Evolutionary conservation across 2,113 vertebrate species (phyloP), one percentile per base, ranked within the genome.

Genomic region (Pangasianodon gigas): DNA sequence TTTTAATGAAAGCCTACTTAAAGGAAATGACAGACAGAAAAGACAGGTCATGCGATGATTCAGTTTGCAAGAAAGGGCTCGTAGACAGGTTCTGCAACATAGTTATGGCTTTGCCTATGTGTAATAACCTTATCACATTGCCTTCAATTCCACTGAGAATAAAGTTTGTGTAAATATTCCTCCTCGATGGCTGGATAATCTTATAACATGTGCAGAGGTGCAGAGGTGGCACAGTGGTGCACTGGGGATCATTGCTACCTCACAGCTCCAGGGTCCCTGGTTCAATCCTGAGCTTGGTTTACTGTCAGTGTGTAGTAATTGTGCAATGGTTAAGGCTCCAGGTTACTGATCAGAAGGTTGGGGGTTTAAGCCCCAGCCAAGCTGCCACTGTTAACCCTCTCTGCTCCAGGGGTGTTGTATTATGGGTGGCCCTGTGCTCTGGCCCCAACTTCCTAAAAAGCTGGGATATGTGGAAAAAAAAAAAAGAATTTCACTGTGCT

Each of bases 81-180:
- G 1, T n/a, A 74, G 85, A 52, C 85, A 86, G 85, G 85, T 86
- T 74, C 48, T 52, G 48, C 67, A 86, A 54, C 85, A 86, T 86
- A 71, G 44, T 71, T 86, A 74, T 24, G n/a, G 2, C 58, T 84
- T 21, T 86, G 46, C 21, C 65, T 71, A 6, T 0, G 19, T 65
- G 51, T 32, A 44, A 48, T 4, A 71, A 6, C 62, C 1, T 62
- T 51, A 62, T 8, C 9, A n/a, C 80, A 82, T 46, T 69, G 65
- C 32, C 81, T 58, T 46, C 62, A 52, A n/a, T 67, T 81, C 19
- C 19, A 51, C 60, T 65, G 9, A 37, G 29, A 37, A 6, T 37
- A 24, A 37, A 5, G 37, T 84, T 71, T 84, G 14, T 56, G 14
- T 32, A 54, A 41, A 81, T 79, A 54, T 52, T 6, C 16, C 3